Base-by-base conservation (phyloP, 2,888 invertebrate genomes). In the Galeruca laticollis region DNA sequence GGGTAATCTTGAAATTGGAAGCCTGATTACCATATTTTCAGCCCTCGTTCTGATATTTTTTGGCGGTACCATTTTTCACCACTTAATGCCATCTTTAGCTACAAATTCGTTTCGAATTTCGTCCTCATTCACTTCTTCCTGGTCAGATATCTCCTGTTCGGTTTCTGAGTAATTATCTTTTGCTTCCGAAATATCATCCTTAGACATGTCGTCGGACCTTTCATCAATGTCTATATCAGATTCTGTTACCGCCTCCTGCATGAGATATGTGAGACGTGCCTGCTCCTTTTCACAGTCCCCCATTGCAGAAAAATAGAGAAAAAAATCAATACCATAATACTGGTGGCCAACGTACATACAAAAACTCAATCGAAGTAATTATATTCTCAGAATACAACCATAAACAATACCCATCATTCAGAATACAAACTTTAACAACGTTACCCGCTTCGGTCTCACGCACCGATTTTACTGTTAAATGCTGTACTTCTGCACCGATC, bases 1-100 rank as follows among this genome's bases (percentile, higher is more conserved):
- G 51, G 51, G 51, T 51, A 51, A 51, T 21, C 51, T 51, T 51
- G 51, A 26, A 51, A 51, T 51, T 51, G 26, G 11, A 51, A 51
- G 21, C 6, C 8, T 43, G n/a, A n/a, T 43, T 43, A 43, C 43
- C 10, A 37, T 37, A 37, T 37, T 37, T 10, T 37, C 37, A 10
- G 9, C 10, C 13, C 37, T 37, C 37, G 8, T 4, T 13, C 37
- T 10, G 2, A 37, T 13, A 37, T 11, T 37, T 37, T 37, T 37
- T 37, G 37, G 13, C 37, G 13, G 37, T 9, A 37, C 37, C 37
- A 10, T 37, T 37, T 37, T 37, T 9, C 37, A 2, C 37, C 37
- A 37, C 8, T 2, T 37, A 11, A 37, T 37, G 8, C 37, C 37
- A 37, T 37, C 37, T 10, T 37, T 11, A 10, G 8, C 37, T 37